Percentiles rank a stretch among this genome's conserved stretches.
phyloP scores from a whole-genome alignment of 2,888 invertebrate genomes.

The Philaethria dido region DNA sequence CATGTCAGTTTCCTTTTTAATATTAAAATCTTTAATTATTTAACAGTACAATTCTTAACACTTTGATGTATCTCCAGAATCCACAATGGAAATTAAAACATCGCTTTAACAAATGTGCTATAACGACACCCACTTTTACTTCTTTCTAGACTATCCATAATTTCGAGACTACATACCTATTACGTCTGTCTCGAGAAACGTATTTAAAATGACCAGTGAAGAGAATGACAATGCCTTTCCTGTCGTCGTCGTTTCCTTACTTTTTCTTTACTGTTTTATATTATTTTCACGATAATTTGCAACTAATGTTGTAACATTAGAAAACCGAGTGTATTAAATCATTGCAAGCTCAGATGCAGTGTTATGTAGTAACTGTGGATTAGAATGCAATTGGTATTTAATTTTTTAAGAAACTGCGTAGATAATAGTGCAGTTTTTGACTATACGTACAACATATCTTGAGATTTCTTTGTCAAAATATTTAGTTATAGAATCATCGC shows the following conservation, averaged over 20 bases:
- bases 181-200: conserved; percentile 10
- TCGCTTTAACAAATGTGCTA: background rate
- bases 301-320: conserved; percentile 7
- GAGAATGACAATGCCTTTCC: conserved; percentile 14
- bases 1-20: too few relatives aligned
- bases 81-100: background rate
- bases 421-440: too few relatives aligned
- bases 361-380: background rate
- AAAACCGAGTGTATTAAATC: background rate
- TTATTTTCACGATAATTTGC: conserved; percentile 2
- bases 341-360: background rate
- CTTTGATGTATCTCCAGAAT: background rate
- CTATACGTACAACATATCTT: too few relatives aligned
- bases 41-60: too few relatives aligned
- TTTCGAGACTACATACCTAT: background rate
- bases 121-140: conserved; percentile 1
- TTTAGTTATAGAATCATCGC: too few relatives aligned
- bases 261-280: conserved; percentile 7
- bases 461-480: too few relatives aligned
- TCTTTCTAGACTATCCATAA: conserved; percentile 13
- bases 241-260: background rate
- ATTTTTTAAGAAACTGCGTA: too few relatives aligned
- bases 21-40: too few relatives aligned
- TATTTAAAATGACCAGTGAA: conserved; percentile 2
- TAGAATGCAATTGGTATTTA: background rate